Evolutionary conservation across 2,113 vertebrate species (phyloP).

Genomic region (Tricholaema leucomelas): DNA sequence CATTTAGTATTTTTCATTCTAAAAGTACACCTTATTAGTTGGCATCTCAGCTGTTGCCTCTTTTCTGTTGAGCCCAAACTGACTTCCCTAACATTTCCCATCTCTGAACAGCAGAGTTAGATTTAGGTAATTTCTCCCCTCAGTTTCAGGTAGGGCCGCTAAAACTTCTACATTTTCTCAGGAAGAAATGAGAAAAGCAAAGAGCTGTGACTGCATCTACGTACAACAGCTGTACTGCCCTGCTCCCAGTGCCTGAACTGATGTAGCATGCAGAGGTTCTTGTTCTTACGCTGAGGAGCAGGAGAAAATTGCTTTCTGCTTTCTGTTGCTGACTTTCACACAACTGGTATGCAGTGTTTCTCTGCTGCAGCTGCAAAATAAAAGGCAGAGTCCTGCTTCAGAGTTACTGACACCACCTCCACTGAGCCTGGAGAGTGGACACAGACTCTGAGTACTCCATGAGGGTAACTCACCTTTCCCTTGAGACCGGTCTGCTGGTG

Average conservation of each 20-base stretch:
- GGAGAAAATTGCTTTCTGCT: background rate
- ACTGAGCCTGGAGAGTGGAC: rapidly evolving
- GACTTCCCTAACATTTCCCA: background rate
- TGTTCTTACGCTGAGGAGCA: background rate
- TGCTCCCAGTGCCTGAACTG: background rate
- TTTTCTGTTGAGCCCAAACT: background rate
- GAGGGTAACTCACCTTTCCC: background rate
- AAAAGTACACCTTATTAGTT: background rate
- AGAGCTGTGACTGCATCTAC: background rate
- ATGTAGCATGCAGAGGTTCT: rapidly evolving
- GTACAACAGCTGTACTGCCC: background rate
- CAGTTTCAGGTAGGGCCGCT: background rate
- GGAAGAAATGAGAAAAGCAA: background rate
- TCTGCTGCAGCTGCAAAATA: background rate
- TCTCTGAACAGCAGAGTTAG: background rate
- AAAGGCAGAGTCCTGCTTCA: background rate
- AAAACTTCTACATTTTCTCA: background rate
- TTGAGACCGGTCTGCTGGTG: background rate
- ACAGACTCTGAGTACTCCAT: background rate
- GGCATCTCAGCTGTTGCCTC: background rate
- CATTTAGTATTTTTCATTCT: background rate
- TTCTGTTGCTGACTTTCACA: background rate
- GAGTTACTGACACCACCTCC: background rate
- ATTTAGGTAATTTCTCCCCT: background rate
- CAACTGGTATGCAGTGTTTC: rapidly evolving